Conservation (phyloP, 2,888 invertebrate genomes). For the Aphodius sticticus region DNA sequence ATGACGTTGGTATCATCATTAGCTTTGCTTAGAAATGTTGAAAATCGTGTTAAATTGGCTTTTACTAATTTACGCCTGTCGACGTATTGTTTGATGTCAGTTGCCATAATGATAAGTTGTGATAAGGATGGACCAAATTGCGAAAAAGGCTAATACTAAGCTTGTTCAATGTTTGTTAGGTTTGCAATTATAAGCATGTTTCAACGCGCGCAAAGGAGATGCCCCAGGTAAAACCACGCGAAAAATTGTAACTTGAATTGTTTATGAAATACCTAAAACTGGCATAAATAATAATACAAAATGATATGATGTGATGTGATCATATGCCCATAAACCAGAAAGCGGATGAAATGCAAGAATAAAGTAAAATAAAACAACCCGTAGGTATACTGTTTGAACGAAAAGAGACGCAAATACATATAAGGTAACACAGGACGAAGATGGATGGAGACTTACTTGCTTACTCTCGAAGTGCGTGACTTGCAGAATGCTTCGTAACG, state of each 20-base stretch:
- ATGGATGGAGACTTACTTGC: background rate
- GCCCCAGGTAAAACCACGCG: background rate
- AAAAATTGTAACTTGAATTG: background rate
- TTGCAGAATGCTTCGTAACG: too few relatives aligned
- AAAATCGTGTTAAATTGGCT: background rate
- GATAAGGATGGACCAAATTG: background rate
- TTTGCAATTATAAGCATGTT: background rate
- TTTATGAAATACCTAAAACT: background rate
- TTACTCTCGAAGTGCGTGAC: background rate
- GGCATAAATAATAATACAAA: background rate
- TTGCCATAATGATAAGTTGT: background rate
- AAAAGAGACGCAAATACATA: background rate
- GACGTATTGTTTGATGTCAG: background rate
- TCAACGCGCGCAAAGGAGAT: background rate
- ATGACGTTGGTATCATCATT: background rate
- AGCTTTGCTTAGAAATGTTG: background rate
- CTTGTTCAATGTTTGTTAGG: background rate
- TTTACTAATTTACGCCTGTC: background rate
- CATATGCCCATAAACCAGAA: conserved; percentile 4
- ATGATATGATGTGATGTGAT: background rate
- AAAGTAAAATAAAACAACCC: background rate
- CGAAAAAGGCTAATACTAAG: background rate
- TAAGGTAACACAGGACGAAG: background rate
- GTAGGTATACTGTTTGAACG: background rate
- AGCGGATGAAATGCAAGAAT: background rate